Base-by-base conservation (phyloP, 1,140 invertebrate genomes). In the Drosophila carrolli region DNA sequence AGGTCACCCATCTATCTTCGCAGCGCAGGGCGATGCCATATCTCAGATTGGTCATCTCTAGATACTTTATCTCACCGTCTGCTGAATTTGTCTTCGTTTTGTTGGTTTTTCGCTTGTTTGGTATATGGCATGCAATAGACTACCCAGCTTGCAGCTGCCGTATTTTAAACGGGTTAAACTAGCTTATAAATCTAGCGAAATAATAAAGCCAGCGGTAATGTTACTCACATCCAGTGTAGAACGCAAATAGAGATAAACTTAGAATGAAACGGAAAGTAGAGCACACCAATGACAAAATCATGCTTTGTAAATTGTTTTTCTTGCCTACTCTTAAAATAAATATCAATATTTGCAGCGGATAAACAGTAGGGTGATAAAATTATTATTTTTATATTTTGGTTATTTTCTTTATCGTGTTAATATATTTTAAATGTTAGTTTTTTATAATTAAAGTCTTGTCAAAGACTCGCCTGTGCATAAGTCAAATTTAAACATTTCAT, bases 61-160 rank as follows among this genome's bases (percentile, higher is more conserved):
- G 67, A 71, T 56, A 70, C 65, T 70, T 71, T 81, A 81, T 81
- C 77, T 61, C 19, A 8, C 44, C 16, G 75, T 55, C 32, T 53
- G 57, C 19, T 27, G 11, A 62, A 35, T 57, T 73, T 56, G 67
- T 5, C 29, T 73, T 56, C 19, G n/a, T 29, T 77, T 53, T 57
- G 57, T 48, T 75, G 32, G 10, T 40, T 35, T 32, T 32, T 32
- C 56, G 32, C 35, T 23, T 51, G 48, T 23, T 38, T 43, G 11
- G 54, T 48, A 63, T 72, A 78, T 54, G 41, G 43, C 38, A 11
- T 32, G 51, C 19, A 19, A 32, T 19, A 65, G 37, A 63, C 59
- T 29, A 47, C 41, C 10, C 32, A 51, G 47, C 13, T 46, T 44
- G 29, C 65, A 58, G 54, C 58, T 75, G 58, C 62, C 23, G 37